These are phyloP conservation scores for Orthosia cruda DNA, from an alignment of 2,888 invertebrate species.

Conservation along the genomic window DNA sequence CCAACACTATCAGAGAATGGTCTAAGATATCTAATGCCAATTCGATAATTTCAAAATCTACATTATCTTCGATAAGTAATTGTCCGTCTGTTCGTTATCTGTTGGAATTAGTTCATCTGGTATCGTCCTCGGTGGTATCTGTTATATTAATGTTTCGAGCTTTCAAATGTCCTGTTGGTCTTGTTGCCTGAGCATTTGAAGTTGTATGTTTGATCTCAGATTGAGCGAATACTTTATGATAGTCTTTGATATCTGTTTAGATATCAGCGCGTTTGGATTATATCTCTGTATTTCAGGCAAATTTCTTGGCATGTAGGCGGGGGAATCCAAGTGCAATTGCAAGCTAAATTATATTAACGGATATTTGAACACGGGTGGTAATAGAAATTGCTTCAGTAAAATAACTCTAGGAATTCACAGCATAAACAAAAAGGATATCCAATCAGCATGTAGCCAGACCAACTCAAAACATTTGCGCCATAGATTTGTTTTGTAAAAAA, in stretches of 20 bases:
- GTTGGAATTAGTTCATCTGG: conserved; percentile 54
- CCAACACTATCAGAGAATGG: conserved; percentile 64
- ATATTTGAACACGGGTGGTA: conserved; percentile 9
- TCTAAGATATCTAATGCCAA: conserved; percentile 57
- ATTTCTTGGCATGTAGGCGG: conserved; percentile 28
- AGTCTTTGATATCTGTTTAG: conserved; percentile 62
- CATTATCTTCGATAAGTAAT: conserved; percentile 63
- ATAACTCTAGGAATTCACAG: background rate
- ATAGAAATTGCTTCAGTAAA: background rate
- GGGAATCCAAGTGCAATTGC: conserved; percentile 8
- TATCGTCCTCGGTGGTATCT: conserved; percentile 52
- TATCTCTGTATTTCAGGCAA: conserved; percentile 45
- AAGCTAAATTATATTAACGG: conserved; percentile 1
- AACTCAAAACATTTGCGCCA: conserved; percentile 54
- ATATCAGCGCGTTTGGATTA: conserved; percentile 39
- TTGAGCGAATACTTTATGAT: conserved; percentile 62
- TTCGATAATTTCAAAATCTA: conserved; percentile 62
- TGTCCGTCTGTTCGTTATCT: conserved; percentile 51
- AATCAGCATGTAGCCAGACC: conserved; percentile 28
- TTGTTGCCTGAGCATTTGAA: conserved; percentile 59
- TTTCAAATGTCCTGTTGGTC: conserved; percentile 55
- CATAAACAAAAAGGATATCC: conserved; percentile 34
- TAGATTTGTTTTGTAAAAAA: conserved; percentile 60
- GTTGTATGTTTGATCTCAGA: conserved; percentile 64
- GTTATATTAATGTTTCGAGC: conserved; percentile 56